Evolutionary conservation across 92 coral and sea anemone species (phyloP).

Genomic region (Montipora capitata): DNA sequence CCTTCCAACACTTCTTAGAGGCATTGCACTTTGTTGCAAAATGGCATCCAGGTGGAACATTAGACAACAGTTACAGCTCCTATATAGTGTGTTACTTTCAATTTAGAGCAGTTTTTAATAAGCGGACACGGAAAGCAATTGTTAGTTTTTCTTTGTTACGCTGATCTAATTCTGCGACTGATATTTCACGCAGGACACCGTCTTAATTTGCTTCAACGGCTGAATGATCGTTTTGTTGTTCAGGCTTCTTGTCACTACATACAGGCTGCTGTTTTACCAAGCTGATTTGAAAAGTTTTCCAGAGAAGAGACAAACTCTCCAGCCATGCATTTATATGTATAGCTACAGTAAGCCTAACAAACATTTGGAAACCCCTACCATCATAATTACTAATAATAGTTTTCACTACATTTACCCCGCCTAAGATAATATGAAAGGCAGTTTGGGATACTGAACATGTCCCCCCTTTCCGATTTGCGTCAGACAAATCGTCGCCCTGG

Average conservation of each 20-base stretch:
- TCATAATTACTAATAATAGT: neutral
- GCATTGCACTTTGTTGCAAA: neutral
- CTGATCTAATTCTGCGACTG: neutral
- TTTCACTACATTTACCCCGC: too few relatives aligned
- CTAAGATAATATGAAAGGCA: too few relatives aligned
- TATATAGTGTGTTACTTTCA: neutral
- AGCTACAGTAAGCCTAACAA: neutral
- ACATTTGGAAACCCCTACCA: neutral
- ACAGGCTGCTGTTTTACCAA: neutral
- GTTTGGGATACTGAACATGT: too few relatives aligned
- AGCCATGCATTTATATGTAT: neutral
- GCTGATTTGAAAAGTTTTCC: too few relatives aligned
- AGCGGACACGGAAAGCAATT: neutral
- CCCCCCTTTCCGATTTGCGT: too few relatives aligned
- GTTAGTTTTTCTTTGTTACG: neutral
- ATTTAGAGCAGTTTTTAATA: conserved; percentile 1
- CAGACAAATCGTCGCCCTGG: too few relatives aligned
- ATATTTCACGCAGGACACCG: neutral
- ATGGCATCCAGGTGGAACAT: neutral
- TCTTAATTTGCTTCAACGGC: neutral
- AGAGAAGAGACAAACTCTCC: neutral
- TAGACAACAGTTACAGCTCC: neutral
- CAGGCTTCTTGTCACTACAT: neutral
- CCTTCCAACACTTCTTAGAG: neutral
- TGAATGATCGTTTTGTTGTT: neutral